These are phyloP conservation scores for Limenitis arthemis DNA, from an alignment of 2,888 invertebrate genomes.

Conservation along the genomic window DNA sequence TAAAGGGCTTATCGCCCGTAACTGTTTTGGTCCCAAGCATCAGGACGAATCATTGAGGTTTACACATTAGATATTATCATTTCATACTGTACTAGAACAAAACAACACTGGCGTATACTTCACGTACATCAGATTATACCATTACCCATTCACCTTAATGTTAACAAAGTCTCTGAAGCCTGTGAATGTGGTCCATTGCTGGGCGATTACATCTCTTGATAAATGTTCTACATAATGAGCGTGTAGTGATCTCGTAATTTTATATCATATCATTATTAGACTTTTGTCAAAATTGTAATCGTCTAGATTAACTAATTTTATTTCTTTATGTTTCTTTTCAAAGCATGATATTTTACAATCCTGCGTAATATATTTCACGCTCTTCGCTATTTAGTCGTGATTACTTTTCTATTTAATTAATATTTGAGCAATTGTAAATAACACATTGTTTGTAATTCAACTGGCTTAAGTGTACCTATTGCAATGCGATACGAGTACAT, in stretches of 20 bases:
- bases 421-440: constrained; percentile 5
- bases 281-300: constrained; percentile 36
- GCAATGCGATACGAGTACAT: constrained; percentile 42
- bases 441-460: constrained; percentile 20
- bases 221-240: not conserved
- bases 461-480: constrained; percentile 44
- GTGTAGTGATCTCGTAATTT: not conserved
- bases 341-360: constrained; percentile 31
- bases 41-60: constrained; percentile 30
- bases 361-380: constrained; percentile 25
- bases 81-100: constrained; percentile 61
- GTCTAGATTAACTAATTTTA: constrained; percentile 37
- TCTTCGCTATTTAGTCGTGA: constrained; percentile 10
- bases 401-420: not conserved
- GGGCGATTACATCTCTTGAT: constrained; percentile 44
- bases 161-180: constrained; percentile 49
- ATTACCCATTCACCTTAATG: constrained; percentile 63
- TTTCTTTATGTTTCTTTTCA: constrained; percentile 11
- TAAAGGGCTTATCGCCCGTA: constrained; percentile 38
- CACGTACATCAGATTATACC: constrained; percentile 63
- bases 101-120: constrained; percentile 66
- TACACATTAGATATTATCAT: constrained; percentile 57
- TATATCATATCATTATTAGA: not conserved
- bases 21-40: constrained; percentile 36
- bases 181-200: constrained; percentile 59